phyloP scores from a whole-genome alignment of 2,888 invertebrate genomes.

The Minunthozetes semirufus region DNA sequence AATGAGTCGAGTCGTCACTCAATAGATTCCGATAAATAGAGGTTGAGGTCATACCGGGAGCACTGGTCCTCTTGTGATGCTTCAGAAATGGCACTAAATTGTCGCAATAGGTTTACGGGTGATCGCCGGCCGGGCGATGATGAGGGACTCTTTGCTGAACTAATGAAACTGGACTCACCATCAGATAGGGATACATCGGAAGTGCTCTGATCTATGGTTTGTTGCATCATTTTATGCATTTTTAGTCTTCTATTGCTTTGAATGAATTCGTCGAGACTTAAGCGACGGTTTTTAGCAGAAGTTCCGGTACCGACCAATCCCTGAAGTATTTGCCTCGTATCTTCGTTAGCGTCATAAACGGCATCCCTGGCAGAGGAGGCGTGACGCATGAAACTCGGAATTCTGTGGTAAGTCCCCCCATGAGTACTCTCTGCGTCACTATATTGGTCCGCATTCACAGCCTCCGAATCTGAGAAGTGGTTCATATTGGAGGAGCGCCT shows the following conservation, averaged over 20 bases:
- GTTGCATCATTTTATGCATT: constrained; percentile 41
- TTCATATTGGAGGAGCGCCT: constrained; percentile 23
- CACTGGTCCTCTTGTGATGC: constrained; percentile 17
- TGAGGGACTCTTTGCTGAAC: constrained; percentile 7
- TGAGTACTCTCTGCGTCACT: constrained; percentile 21
- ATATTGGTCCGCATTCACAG: constrained; percentile 43
- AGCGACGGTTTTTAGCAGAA: constrained; percentile 49
- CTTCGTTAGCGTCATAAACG: not conserved
- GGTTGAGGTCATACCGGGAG: not conserved
- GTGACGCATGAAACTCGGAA: constrained; percentile 5
- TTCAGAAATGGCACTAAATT: constrained; percentile 21
- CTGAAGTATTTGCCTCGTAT: constrained; percentile 39
- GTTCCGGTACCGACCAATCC: constrained; percentile 36
- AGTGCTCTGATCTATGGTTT: constrained; percentile 7
- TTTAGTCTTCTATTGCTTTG: constrained; percentile 60
- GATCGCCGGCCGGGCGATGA: constrained; percentile 1
- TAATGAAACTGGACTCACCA: constrained; percentile 26
- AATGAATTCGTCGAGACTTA: constrained; percentile 65
- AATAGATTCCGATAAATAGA: not conserved
- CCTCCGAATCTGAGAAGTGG: constrained; percentile 43
- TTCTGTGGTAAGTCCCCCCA: not conserved
- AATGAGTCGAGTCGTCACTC: not conserved
- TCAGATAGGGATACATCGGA: constrained; percentile 21
- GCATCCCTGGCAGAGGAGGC: constrained; percentile 18
- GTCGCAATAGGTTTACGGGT: constrained; percentile 2